Conservation (phyloP, 92 coral and sea anemone species). For the Parazoanthus darwini region DNA sequence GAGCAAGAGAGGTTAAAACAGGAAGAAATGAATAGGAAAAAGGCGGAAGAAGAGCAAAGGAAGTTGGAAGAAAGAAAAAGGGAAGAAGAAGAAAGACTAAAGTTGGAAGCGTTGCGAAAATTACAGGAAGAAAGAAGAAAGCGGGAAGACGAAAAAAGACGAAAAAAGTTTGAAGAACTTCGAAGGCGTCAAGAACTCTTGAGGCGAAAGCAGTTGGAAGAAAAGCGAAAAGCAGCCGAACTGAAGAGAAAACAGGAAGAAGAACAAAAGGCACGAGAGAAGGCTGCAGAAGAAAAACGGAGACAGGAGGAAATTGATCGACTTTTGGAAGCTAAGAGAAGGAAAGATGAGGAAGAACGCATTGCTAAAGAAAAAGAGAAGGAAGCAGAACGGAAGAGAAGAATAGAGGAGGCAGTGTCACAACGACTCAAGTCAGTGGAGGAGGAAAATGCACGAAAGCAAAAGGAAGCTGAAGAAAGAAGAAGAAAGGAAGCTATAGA, state of each 20-base stretch:
- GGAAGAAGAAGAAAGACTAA: constrained; percentile 6
- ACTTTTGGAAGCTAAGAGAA: background rate
- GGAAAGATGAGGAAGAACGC: constrained; percentile 11
- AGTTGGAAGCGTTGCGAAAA: background rate
- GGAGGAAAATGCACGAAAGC: constrained; percentile 18
- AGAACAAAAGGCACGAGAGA: background rate
- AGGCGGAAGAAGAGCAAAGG: background rate
- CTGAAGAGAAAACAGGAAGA: constrained; percentile 12
- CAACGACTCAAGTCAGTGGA: constrained; percentile 27
- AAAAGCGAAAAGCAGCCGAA: constrained; percentile 2
- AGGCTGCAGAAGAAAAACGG: constrained; percentile 1
- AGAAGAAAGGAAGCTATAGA: constrained; percentile 12
- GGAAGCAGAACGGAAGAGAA: constrained; percentile 34
- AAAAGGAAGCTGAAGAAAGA: constrained; percentile 21
- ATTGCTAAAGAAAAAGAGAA: constrained; percentile 6
- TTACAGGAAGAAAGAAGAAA: background rate
- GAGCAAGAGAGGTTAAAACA: background rate
- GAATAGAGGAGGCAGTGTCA: constrained; percentile 41
- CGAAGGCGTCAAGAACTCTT: constrained; percentile 4
- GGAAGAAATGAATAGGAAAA: background rate
- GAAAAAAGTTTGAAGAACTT: constrained; percentile 6
- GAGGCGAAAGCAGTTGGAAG: constrained; percentile 6
- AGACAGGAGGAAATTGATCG: constrained; percentile 13
- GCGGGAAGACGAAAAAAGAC: background rate
- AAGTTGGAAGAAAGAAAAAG: background rate